Evolutionary conservation across 2,888 invertebrate species (phyloP), one percentile per base, ranked within the genome.

Genomic region (Acleris holmiana): DNA sequence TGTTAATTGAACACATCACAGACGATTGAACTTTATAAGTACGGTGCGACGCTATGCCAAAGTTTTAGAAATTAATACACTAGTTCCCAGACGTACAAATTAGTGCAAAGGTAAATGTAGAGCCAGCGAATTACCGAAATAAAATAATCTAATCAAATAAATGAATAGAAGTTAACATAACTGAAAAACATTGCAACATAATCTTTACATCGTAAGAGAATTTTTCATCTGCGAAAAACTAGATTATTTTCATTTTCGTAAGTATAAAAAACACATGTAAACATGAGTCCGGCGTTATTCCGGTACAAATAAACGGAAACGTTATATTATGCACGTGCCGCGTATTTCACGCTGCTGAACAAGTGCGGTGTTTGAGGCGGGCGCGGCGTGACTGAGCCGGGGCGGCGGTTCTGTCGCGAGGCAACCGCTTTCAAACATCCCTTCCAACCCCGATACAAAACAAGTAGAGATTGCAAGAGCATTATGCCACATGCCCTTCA

Each of bases 401-500:
- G 54, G 69, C 78, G 76, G 73, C 77, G 75, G 75, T 72, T 79
- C 77, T 65, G 91, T 91, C 77, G 77, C 91, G 71, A 68, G 67
- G 91, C 90, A 91, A 91, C 91, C 80, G 84, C 78, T 86, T 82
- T 82, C 86, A 86, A 91, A 91, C 91, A 91, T 85, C 85, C 79
- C 79, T 78, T 73, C 76, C 62, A 62, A 55, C 44, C 40, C 46
- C 54, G 17, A n/a, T 44, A 44, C 44, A 17, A 44, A 44, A 44
- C 17, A n/a, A 7, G 44, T 17, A 35, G 35, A 35, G 35, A 35
- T 35, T 35, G 35, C 35, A 10, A 13, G 4, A 35, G 35, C 13
- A 35, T 35, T 35, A 35, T 35, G 35, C 13, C 35, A 35, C 35
- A 13, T 35, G 35, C 35, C 35, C 35, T 13, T 35, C 35, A 35